A percentile compares a stretch with the other conserved stretches of the same genome.
phyloP scores from a whole-genome alignment of 1,140 invertebrate species.

The Drosophila lini region DNA sequence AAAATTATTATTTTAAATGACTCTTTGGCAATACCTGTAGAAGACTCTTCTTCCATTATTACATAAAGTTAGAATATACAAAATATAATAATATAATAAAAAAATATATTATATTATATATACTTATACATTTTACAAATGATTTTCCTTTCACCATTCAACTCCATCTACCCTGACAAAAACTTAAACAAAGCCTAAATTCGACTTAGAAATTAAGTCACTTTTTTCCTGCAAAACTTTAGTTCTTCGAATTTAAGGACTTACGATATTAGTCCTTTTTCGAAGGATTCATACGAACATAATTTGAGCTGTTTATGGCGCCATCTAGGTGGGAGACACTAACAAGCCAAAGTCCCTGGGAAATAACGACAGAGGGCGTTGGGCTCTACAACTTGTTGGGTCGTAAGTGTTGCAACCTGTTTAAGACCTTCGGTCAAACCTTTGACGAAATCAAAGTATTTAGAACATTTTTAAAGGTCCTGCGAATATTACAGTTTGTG shows the following conservation, averaged over 20 bases:
- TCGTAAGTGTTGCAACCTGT: background rate
- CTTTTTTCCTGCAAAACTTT: background rate
- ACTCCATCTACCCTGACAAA: background rate
- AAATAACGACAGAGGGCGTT: background rate
- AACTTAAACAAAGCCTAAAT: no score
- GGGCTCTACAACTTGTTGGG: background rate
- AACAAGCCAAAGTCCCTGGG: fast-evolving
- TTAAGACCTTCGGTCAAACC: background rate
- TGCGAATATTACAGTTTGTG: background rate
- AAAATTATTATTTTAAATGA: no score
- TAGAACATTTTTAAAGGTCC: background rate
- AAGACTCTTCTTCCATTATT: background rate
- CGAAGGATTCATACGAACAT: background rate
- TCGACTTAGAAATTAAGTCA: background rate
- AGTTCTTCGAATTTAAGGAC: background rate
- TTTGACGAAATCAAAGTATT: background rate
- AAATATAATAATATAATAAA: no score
- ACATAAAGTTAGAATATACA: background rate
- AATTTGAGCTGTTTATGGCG: background rate
- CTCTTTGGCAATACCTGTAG: no score
- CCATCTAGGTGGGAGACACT: background rate
- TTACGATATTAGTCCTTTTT: background rate
- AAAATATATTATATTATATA: no score
- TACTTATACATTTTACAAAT: background rate
- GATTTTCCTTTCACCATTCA: background rate